Conservation (phyloP, 2,113 vertebrate species). For the Xenus cinereus region DNA sequence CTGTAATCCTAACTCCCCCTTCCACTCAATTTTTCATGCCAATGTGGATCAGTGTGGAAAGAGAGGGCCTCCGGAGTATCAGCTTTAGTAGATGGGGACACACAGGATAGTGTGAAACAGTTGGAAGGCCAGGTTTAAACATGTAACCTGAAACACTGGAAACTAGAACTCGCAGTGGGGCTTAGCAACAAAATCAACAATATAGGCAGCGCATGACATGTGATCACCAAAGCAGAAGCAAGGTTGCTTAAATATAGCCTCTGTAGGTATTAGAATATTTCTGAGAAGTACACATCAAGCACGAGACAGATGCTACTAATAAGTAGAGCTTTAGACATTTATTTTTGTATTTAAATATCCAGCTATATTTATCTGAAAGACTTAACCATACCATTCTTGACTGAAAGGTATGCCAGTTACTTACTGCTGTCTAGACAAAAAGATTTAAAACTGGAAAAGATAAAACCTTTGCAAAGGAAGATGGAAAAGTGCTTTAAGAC, state of each 20-base stretch:
- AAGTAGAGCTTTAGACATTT: constrained; percentile 71
- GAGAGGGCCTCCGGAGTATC: constrained; percentile 42
- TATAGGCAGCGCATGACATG: constrained; percentile 69
- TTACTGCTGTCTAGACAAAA: constrained; percentile 72
- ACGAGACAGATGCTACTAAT: constrained; percentile 73
- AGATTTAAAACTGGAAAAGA: constrained; percentile 62
- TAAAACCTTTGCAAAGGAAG: constrained; percentile 26
- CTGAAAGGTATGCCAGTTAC: constrained; percentile 63
- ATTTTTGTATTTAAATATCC: constrained; percentile 73
- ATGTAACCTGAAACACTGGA: constrained; percentile 75
- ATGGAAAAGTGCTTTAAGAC: constrained; percentile 33
- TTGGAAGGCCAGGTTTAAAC: constrained; percentile 71
- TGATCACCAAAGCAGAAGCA: constrained; percentile 67
- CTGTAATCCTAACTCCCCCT: constrained; percentile 60
- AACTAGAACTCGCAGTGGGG: constrained; percentile 58
- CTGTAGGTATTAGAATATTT: constrained; percentile 74
- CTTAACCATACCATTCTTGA: constrained; percentile 63
- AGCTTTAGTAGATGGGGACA: constrained; percentile 42
- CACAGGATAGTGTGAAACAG: constrained; percentile 51
- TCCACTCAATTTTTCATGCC: constrained; percentile 47
- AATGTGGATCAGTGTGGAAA: constrained; percentile 28
- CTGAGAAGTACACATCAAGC: constrained; percentile 73
- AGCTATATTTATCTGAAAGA: constrained; percentile 74
- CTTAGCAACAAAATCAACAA: constrained; percentile 80
- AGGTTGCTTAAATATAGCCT: constrained; percentile 77